Conservation (phyloP, 2,113 vertebrate genomes). For the Stegostoma tigrinum region DNA sequence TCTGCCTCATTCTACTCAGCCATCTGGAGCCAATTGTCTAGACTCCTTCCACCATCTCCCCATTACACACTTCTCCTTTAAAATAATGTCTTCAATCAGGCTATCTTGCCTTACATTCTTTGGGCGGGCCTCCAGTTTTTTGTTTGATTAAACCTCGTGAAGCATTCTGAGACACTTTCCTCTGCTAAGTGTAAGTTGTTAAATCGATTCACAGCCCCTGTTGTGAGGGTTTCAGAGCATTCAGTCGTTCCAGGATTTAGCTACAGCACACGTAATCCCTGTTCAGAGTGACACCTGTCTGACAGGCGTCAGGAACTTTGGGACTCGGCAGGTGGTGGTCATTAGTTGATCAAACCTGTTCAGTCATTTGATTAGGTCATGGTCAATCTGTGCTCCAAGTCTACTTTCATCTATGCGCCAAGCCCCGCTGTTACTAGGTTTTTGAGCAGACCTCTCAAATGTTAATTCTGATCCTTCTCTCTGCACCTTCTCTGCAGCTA, state of each 20-base stretch:
- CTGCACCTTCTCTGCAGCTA: too few species aligned
- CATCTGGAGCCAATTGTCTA: background rate
- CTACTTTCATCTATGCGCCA: too few species aligned
- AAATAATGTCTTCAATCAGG: too few species aligned
- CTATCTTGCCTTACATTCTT: background rate
- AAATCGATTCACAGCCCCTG: background rate
- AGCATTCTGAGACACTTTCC: background rate
- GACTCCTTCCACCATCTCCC: too few species aligned
- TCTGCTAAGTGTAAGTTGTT: background rate
- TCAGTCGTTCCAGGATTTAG: background rate
- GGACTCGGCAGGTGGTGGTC: background rate
- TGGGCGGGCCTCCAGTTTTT: background rate
- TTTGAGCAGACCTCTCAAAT: too few species aligned
- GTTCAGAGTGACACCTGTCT: background rate
- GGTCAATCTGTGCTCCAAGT: background rate
- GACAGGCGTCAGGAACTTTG: background rate
- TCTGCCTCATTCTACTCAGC: background rate
- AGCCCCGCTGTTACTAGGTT: too few species aligned
- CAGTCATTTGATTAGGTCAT: background rate
- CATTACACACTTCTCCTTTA: too few species aligned
- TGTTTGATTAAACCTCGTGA: background rate
- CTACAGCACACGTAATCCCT: background rate
- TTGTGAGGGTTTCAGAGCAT: background rate
- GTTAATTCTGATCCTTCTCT: too few species aligned
- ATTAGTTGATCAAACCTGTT: background rate